phyloP scores from a whole-genome alignment of 1,140 invertebrate species.

The Asobara japonica region DNA sequence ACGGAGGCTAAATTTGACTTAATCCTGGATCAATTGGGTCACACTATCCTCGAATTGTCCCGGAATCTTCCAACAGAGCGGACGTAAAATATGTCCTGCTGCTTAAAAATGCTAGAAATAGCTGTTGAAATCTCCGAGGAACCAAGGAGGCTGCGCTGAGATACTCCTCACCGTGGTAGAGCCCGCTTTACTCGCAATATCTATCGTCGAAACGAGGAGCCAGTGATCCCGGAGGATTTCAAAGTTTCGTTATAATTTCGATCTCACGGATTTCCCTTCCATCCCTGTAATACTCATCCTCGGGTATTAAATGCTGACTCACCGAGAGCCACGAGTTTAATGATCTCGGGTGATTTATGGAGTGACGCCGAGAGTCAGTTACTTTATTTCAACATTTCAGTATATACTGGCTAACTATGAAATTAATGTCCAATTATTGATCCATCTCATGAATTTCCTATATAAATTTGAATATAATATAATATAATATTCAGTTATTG shows the following conservation, averaged over 20 bases:
- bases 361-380: no score
- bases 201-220: slow-evolving; percentile 18
- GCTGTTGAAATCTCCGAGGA: not conserved
- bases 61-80: not conserved
- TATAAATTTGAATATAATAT: no score
- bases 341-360: not conserved
- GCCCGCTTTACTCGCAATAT: slow-evolving; percentile 10
- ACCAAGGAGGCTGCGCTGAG: not conserved
- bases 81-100: not conserved
- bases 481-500: no score
- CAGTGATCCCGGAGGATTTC: slow-evolving; percentile 32
- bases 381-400: no score
- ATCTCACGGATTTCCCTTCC: not conserved
- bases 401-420: no score
- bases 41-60: not conserved
- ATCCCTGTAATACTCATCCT: slow-evolving; percentile 19
- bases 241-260: slow-evolving; percentile 40
- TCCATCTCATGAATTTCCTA: no score
- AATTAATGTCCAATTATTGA: no score
- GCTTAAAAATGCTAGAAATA: not conserved
- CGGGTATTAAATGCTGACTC: slow-evolving; percentile 21
- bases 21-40: no score
- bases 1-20: no score
- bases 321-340: slow-evolving; percentile 8
- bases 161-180: slow-evolving; percentile 1